phyloP scores from a whole-genome alignment of 2,113 vertebrate species.

The Melierax canorus region DNA sequence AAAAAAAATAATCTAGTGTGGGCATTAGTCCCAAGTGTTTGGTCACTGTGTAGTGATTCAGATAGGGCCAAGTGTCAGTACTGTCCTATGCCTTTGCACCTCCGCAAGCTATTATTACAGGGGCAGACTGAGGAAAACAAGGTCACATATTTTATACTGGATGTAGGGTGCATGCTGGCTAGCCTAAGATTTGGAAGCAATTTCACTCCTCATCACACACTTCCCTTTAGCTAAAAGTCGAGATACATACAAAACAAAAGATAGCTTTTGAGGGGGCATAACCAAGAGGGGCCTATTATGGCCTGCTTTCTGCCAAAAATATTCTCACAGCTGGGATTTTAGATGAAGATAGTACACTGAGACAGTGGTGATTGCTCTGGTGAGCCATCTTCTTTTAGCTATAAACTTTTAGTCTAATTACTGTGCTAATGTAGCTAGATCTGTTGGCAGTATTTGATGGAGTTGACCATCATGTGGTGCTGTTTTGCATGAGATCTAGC shows the following conservation, averaged over 20 bases:
- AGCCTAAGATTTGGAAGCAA: not conserved
- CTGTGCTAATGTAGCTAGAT: not conserved
- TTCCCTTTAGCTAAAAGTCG: not conserved
- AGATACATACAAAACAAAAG: not conserved
- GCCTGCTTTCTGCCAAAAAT: not conserved
- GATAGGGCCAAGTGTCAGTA: not conserved
- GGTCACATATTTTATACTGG: not conserved
- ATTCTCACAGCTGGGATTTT: not conserved
- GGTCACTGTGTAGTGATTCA: not conserved
- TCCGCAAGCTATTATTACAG: not conserved
- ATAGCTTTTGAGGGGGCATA: not conserved
- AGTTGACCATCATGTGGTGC: not conserved
- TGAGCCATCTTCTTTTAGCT: not conserved
- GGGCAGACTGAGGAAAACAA: not conserved
- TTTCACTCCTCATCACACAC: not conserved
- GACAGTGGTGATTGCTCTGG: not conserved
- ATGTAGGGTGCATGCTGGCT: not conserved
- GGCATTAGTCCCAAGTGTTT: not conserved
- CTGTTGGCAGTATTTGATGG: not conserved
- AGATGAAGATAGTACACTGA: not conserved
- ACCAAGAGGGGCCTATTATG: not conserved
- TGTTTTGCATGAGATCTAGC: not conserved
- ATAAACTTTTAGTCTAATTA: not conserved
- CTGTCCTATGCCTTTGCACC: not conserved
- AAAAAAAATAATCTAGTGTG: too few species aligned